Base-by-base conservation (phyloP, 2,797 vertebrate genomes). In the Synaphobranchus kaupii region DNA sequence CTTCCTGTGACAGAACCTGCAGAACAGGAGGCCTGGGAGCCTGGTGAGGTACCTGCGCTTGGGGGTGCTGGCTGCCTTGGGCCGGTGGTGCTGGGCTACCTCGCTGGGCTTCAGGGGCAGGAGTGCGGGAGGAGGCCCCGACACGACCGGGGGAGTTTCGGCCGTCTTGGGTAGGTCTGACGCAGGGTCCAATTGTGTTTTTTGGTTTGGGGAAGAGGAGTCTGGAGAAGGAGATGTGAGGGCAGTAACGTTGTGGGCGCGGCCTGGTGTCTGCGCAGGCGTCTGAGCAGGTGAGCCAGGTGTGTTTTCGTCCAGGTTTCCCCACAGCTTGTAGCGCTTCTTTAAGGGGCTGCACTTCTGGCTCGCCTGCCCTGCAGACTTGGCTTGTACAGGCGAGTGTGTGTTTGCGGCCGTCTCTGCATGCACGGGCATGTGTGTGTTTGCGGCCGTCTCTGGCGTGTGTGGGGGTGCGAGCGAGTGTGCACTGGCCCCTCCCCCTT, bases 1-100 rank as follows among this genome's bases (percentile, higher is more conserved):
- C 76, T 97, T 97, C 90, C 97, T 98, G 93, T 94, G 96, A 92
- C 99, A 99, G 89, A 97, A 97, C 91, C 97, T 98, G 95, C 99
- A 99, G 90, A 95, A 94, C 73, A 97, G 94, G 85, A 95, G 96
- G 92, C 95, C 97, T 85, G 94, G 96, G 91, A 97, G 97, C 84
- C 94, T 94, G 15, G 97, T 97, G 92, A 97, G 97, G 92, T 98
- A 98, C 50, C 96, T 95, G 87, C 97, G 97, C 92, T 96, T 96
- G 90, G 98, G 98, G 90, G 96, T 92, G 56, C 92, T 93, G 58
- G 98, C 60, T n/a, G 25, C 4, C 4, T 9, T 12, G 60, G 60
- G 60, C 25, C 12, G 22, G 7, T 22, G 25, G 25, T 63, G 60
- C 60, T 63, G 96, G 82, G 97, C 94, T 0, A 95, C 92, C 86